Base-by-base conservation (phyloP, 2,797 vertebrate genomes). In the Gephyroberyx darwinii region DNA sequence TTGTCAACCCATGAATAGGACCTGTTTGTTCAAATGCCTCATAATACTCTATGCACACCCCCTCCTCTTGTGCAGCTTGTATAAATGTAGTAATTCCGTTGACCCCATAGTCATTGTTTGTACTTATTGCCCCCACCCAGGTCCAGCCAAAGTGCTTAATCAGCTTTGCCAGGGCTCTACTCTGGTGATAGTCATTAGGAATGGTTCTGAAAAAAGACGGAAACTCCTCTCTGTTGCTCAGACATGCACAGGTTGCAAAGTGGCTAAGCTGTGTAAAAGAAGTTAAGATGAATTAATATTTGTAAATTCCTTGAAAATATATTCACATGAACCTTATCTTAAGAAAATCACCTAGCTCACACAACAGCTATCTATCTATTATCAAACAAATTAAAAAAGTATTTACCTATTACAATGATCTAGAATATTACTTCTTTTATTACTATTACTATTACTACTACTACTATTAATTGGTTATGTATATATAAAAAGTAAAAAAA, bases 171-270 rank as follows among this genome's bases (percentile, higher is more conserved):
- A 91, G 70, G 19, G 88, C 84, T 81, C 81, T 83, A 70, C 87
- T 90, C 70, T 91, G 88, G 65, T 88, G 80, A 45, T 81, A 78
- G 68, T 91, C 90, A 22, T 85, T 90, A n/a, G 90, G 86, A 51
- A 91, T 90, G 16, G 87, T 90, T 77, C 88, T 80, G 76, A 90
- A 91, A 71, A 91, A 91, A 43, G 88, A 86, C 2, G 87, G 86
- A 39, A 83, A 90, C 69, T 86, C 74, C 51, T 80, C 75, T 77
- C 84, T 84, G 67, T 87, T 80, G 75, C 86, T 91, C 57, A 89
- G 78, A 59, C 90, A 91, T 30, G 82, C 83, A 70, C 90, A 90
- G 6, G 85, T 89, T 20, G 89, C 85, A 79, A 89, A 90, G 65
- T 90, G 86, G 78, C 89, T 91, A 33, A 89, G 85, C 90, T 91